Evolutionary conservation across 2,888 invertebrate genomes (phyloP), one percentile per base, ranked within the genome.

Genomic region (Ormyrus rosae): DNA sequence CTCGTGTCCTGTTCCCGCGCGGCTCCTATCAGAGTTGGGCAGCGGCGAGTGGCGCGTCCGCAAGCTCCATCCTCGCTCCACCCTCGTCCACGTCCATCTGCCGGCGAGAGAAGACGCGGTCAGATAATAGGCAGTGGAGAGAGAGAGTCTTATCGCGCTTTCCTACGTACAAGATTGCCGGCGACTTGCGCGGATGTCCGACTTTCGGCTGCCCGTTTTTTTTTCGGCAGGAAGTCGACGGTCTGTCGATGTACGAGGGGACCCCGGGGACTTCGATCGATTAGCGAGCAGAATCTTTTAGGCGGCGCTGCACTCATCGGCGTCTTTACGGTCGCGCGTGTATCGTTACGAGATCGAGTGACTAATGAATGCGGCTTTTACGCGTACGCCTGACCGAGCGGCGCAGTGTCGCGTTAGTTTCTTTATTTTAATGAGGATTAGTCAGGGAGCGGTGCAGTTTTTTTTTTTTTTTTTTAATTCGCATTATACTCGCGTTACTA

Each of bases 71-170:
- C 45, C 3, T n/a, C 11, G 11, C 46, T 11, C 34, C 10, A 10
- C 8, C 61, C 70, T 50, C 72, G 67, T 56, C 46, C 65, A 72
- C 72, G 67, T 56, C 46, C 65, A 72, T 72, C 65, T 72, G 55
- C 46, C 56, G 46, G 34, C 34, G 53, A 53, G 13, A 71, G 45
- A 64, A 7, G 58, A 19, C 19, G 48, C 9, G 53, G 56, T 19
- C 74, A 50, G 56, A 74, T 65, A 65, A 19, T 19, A 19, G 19
- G 19, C 19, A 19, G 19, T 46, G 48, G 64, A 63, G 56, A n/a
- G 48, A 48, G 64, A 63, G 56, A n/a, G 48, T 56, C n/a, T 75
- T 68, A 68, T 67, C 75, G 51, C 45, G 1, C 10, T 53, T 53
- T 13, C 46, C 4, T 34, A 4, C 34, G 3, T 34, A 34, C 2